phyloP scores from a whole-genome alignment of 1,140 invertebrate species.

The Mylabris phalerata region DNA sequence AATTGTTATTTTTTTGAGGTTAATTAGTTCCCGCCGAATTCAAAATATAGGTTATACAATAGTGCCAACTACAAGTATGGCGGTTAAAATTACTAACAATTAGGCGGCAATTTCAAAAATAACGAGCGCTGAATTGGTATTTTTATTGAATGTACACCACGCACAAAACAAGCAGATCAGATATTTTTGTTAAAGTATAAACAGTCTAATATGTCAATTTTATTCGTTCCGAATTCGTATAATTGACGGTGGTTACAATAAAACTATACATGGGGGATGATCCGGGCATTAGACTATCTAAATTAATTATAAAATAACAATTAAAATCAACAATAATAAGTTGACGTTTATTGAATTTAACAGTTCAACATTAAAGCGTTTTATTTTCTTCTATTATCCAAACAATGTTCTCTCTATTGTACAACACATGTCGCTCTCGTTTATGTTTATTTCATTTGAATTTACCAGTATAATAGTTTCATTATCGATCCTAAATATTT shows the following conservation, averaged over 20 bases:
- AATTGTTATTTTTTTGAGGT: not conserved
- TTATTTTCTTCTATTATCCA: not conserved
- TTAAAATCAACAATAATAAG: conserved; percentile 23
- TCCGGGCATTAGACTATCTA: conserved; percentile 6
- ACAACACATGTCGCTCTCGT: too few species aligned
- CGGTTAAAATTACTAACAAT: too few species aligned
- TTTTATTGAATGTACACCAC: conserved; percentile 17
- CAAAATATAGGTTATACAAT: too few species aligned
- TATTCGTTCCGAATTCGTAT: not conserved
- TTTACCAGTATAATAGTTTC: too few species aligned
- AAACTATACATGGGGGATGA: conserved; percentile 10
- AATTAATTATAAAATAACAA: conserved; percentile 16
- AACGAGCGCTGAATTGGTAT: not conserved
- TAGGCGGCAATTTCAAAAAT: too few species aligned
- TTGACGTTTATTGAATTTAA: conserved; percentile 7
- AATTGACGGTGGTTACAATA: conserved; percentile 22
- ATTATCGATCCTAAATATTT: too few species aligned
- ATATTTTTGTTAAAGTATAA: conserved; percentile 21
- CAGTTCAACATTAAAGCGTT: conserved; percentile 22
- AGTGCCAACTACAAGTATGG: too few species aligned
- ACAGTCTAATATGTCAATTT: conserved; percentile 13
- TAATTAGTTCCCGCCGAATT: not conserved
- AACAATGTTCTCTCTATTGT: too few species aligned
- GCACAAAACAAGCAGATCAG: conserved; percentile 24
- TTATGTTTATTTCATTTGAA: too few species aligned